Percentiles rank a stretch among this genome's conserved stretches.
Evolutionary conservation across 1,140 invertebrate genomes (phyloP).

Genomic region (Heliconius hermathena): DNA sequence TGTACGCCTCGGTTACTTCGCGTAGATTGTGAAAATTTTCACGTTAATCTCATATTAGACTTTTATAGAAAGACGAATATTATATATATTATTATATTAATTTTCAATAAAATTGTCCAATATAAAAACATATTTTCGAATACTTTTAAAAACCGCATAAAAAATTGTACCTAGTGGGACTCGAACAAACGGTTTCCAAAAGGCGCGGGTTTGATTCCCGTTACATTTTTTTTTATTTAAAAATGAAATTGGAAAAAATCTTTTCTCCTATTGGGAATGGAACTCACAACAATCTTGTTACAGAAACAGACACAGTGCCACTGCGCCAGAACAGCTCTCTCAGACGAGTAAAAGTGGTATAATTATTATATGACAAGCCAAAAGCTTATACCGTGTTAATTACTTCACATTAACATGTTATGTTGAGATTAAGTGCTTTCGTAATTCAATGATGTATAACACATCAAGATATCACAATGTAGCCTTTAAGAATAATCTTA

Average conservation of each 20-base stretch:
- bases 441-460: not conserved
- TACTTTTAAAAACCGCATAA: too few relatives aligned
- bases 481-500: not conserved
- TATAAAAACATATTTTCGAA: not conserved
- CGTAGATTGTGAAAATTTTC: not conserved
- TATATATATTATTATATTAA: not conserved
- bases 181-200: too few relatives aligned
- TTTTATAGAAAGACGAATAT: not conserved
- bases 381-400: slow-evolving; percentile 4
- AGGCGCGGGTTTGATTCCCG: too few relatives aligned
- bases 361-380: slow-evolving; percentile 4
- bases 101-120: not conserved
- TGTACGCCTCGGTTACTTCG: not conserved
- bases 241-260: too few relatives aligned
- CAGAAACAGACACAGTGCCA: not conserved
- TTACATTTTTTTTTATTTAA: too few relatives aligned
- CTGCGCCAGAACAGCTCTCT: not conserved
- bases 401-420: slow-evolving; percentile 9
- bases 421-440: slow-evolving; percentile 6
- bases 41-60: not conserved
- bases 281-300: too few relatives aligned
- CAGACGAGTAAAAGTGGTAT: not conserved
- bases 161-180: too few relatives aligned
- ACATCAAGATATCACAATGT: not conserved
- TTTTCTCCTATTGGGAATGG: too few relatives aligned